These are phyloP conservation scores for Cheumatopsyche charites DNA, from an alignment of 1,140 invertebrate species.

Conservation along the genomic window DNA sequence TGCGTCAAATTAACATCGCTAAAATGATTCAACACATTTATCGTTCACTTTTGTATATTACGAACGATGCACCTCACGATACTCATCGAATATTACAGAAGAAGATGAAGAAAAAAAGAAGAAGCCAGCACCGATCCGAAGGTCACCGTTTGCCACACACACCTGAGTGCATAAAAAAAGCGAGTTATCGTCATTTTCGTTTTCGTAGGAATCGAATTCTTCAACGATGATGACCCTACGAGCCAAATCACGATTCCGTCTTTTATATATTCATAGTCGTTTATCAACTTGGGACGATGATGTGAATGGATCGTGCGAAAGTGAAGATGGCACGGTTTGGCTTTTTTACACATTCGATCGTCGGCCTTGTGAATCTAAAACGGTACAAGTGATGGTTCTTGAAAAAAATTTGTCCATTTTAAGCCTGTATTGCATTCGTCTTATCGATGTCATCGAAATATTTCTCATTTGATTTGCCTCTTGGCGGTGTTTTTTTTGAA, in stretches of 20 bases:
- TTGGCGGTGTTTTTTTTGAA: no score
- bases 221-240: constrained; percentile 11
- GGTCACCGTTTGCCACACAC: background rate
- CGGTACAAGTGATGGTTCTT: constrained; percentile 6
- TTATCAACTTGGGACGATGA: background rate
- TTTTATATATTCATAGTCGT: no score
- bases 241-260: background rate
- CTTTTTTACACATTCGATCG: constrained; percentile 7
- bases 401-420: no score
- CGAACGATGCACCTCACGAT: no score
- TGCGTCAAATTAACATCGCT: no score
- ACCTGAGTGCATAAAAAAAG: constrained; percentile 25
- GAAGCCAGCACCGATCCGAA: background rate
- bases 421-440: no score
- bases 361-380: constrained; percentile 8
- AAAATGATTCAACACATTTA: no score
- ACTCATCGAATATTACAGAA: no score
- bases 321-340: constrained; percentile 26
- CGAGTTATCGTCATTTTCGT: background rate
- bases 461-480: no score
- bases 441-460: no score
- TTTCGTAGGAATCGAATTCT: background rate
- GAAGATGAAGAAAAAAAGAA: no score
- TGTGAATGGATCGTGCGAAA: constrained; percentile 14
- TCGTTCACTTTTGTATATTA: no score